Evolutionary conservation across 2,113 vertebrate species (phyloP).

Genomic region (Alexandromys fortis): DNA sequence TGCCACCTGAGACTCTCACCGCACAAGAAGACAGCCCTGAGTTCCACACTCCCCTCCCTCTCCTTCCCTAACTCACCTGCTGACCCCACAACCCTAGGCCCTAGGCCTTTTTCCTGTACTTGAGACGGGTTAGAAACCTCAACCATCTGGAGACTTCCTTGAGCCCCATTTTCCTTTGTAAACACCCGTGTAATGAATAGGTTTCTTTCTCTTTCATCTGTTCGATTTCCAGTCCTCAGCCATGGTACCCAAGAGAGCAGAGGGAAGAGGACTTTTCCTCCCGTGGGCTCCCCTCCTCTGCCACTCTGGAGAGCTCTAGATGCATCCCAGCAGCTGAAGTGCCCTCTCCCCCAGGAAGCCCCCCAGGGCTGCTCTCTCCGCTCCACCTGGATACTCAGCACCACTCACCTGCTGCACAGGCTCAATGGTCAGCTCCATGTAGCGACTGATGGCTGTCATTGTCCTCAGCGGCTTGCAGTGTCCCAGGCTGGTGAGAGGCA

Average conservation of each 20-base stretch:
- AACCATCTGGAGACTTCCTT: not conserved
- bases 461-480: slow-evolving; percentile 73
- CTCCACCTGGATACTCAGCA: not conserved
- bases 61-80: not conserved
- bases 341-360: slow-evolving; percentile 33
- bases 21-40: not conserved
- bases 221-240: not conserved
- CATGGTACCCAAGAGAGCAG: not conserved
- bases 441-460: slow-evolving; percentile 82
- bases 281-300: not conserved
- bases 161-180: not conserved
- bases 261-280: not conserved
- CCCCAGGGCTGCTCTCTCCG: not conserved
- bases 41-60: not conserved
- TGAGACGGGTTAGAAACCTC: not conserved
- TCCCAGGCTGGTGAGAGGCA: slow-evolving; percentile 69
- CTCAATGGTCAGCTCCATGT: slow-evolving; percentile 87
- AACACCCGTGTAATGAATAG: not conserved
- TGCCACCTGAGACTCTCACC: not conserved
- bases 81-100: not conserved
- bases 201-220: not conserved
- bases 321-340: not conserved
- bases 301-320: not conserved
- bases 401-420: slow-evolving; percentile 85
- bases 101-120: not conserved